Evolutionary conservation across 2,888 invertebrate species (phyloP), one percentile per base, ranked within the genome.

Genomic region (Drosophila testacea): DNA sequence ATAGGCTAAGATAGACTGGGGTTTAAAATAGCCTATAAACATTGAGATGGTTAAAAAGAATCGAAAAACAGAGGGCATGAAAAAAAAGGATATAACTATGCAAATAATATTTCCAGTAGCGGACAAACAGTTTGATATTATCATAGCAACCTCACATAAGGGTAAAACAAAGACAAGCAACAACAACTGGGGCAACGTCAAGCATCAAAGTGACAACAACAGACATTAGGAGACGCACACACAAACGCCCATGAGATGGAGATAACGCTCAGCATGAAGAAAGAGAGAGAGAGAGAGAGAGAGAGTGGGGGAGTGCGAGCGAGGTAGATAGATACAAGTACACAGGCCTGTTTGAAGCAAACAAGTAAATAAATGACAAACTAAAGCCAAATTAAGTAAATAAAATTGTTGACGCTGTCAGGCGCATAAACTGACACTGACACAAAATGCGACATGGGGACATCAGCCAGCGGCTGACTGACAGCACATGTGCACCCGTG

Each of bases 341-440:
- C 46, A 39, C 42, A 51, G 60, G 52, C 67, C 34, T 48, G 62
- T 55, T 71, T 77, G 80, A 64, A 73, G 77, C 76, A 73, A 82
- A 77, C 76, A 86, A 88, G 86, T 86, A 82, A 88, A 85, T 88
- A 86, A 86, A 83, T 86, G 84, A 86, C 88, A 86, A 86, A 88
- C 87, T 84, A 88, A 86, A 88, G 84, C 83, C 87, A 86, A 86
- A 86, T 86, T 88, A 88, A 87, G 88, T 88, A 86, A 84, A 87
- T 88, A 88, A 88, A 88, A 86, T 86, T 86, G 83, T 87, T 86
- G 82, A 71, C 77, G 80, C 83, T 83, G 81, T 81, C 83, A 87
- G 85, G 57, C 70, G 70, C 84, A 87, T 78, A 86, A 82, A 87
- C 72, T 83, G 80, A 83, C 83, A 75, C 82, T 82, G 85, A 82